Evolutionary conservation across 2,113 vertebrate genomes (phyloP), one percentile per base, ranked within the genome.

Genomic region (Nesoenas mayeri): DNA sequence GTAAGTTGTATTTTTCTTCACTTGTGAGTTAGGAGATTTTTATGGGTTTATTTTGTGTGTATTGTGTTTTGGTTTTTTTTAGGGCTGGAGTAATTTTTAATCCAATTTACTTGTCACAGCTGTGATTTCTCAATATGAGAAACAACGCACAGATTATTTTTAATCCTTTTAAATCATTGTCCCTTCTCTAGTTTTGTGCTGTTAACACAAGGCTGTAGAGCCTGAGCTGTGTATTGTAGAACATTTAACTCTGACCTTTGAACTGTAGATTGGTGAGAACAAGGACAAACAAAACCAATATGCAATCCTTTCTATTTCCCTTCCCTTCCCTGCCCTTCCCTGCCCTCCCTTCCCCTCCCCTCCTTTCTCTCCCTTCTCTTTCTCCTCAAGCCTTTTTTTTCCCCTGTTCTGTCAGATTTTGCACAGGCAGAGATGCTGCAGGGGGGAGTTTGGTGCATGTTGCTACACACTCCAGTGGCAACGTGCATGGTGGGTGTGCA

Each of bases 31-130:
- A 15, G 42, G 32, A 22, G 44, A 47, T 47, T 47, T 19, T 47
- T 47, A 47, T 47, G 44, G 44, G 42, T 50, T 50, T 50, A 8
- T 50, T 50, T 50, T 50, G 48, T 50, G 48, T 48, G 20, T 42
- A 16, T 42, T 42, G 47, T 20, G 48, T 36, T 40, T 72, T 69
- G 4, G 48, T 81, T 15, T 40, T 22, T 65, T 74, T 90, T 50
- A 66, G 58, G 47, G 29, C 28, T 56, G 53, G 48, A 70, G 40
- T 70, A 50, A 50, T 62, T 90, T 85, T 96, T 67, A 86, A 88
- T 95, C 69, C 78, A 82, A 82, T 95, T 94, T 92, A 78, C 47
- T 93, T 73, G 56, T 92, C 83, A 54, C 91, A 96, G 69, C 83
- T 78, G 91, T 90, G 72, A 83, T 96, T 92, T 26, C 22, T 95